These are phyloP conservation scores for Andrena bicolor DNA, from an alignment of 2,888 invertebrate species.

Conservation along the genomic window DNA sequence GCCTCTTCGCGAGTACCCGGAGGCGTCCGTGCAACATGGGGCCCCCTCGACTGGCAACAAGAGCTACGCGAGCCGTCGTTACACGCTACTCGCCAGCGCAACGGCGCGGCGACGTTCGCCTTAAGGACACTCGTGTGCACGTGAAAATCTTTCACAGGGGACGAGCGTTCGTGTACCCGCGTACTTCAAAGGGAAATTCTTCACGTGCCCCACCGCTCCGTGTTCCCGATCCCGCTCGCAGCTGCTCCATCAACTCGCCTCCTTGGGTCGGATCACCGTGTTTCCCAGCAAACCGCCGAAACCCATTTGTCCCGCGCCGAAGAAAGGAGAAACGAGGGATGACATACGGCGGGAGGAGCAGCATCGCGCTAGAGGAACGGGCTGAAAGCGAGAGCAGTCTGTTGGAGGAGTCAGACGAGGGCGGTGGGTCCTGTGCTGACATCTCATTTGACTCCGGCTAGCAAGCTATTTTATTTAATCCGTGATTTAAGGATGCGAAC, in stretches of 20 bases:
- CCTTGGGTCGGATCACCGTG: constrained; percentile 10
- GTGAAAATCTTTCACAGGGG: too few relatives aligned
- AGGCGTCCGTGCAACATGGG: constrained; percentile 65
- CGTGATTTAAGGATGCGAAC: constrained; percentile 79
- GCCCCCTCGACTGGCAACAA: constrained; percentile 57
- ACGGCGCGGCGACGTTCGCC: neutral
- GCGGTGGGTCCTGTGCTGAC: constrained; percentile 74
- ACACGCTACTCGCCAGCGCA: constrained; percentile 66
- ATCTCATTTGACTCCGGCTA: constrained; percentile 78
- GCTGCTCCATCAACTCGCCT: too few relatives aligned
- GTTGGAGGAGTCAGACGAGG: constrained; percentile 60
- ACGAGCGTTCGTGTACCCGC: too few relatives aligned
- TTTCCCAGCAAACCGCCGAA: constrained; percentile 30
- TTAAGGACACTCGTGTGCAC: neutral
- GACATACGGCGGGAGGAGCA: constrained; percentile 16
- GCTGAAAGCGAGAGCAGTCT: constrained; percentile 64
- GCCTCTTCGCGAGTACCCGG: constrained; percentile 54
- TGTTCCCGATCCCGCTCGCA: too few relatives aligned
- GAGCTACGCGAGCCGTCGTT: constrained; percentile 58
- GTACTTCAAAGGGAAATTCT: too few relatives aligned
- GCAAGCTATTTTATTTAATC: constrained; percentile 80
- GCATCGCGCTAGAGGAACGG: neutral
- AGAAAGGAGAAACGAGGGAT: constrained; percentile 13
- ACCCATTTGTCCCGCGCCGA: constrained; percentile 18
- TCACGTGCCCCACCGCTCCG: too few relatives aligned